phyloP scores from a whole-genome alignment of 2,797 vertebrate genomes.

The Oreortyx pictus region DNA sequence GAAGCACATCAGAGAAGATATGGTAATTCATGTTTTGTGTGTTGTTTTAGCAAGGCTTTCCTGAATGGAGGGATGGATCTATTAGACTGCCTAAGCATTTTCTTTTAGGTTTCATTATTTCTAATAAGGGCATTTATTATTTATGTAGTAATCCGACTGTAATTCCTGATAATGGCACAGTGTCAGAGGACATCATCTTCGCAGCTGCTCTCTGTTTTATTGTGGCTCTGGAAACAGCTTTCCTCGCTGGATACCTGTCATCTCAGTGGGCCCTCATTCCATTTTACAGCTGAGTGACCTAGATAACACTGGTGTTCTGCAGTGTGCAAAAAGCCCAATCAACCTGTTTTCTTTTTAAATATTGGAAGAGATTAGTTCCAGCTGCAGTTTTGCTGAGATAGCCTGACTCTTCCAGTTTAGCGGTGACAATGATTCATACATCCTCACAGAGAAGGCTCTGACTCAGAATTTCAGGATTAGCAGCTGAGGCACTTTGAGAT shows the following conservation, averaged over 20 bases:
- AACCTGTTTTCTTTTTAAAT: background rate
- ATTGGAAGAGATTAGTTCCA: slow-evolving; percentile 33
- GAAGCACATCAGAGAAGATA: background rate
- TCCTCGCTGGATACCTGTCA: slow-evolving; percentile 6
- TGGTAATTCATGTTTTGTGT: background rate
- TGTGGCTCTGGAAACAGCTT: background rate
- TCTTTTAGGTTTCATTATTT: background rate
- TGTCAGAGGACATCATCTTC: background rate
- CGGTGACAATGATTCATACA: slow-evolving; percentile 28
- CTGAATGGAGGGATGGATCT: background rate
- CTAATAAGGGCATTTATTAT: slow-evolving; percentile 29
- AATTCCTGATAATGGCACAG: background rate
- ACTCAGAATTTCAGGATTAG: slow-evolving; percentile 11
- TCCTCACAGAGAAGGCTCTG: background rate
- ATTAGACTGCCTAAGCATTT: background rate
- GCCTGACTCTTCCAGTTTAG: slow-evolving; percentile 22
- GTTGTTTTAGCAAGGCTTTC: background rate
- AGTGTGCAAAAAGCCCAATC: background rate
- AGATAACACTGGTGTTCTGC: background rate
- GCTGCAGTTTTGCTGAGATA: slow-evolving; percentile 60
- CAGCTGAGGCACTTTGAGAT: slow-evolving; percentile 1
- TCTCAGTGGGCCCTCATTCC: background rate
- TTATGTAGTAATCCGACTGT: background rate
- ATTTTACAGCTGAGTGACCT: background rate
- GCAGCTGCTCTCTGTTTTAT: slow-evolving; percentile 16